A percentile compares a stretch with the other conserved stretches of the same genome.
phyloP scores from a whole-genome alignment of 1,140 invertebrate genomes.

The Drosophila repletoides region DNA sequence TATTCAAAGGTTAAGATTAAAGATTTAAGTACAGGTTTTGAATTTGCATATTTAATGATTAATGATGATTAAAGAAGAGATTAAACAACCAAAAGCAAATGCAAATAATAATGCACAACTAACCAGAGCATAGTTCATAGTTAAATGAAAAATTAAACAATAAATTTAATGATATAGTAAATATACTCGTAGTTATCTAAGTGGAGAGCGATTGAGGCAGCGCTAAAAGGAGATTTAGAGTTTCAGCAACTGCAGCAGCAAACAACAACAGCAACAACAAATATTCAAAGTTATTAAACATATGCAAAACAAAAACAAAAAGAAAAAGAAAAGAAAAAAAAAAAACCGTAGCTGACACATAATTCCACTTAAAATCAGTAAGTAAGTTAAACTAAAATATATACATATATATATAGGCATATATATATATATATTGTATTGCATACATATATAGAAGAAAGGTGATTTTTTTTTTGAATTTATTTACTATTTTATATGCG shows the following conservation, averaged over 20 bases:
- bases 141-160: slow-evolving; percentile 31
- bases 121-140: slow-evolving; percentile 57
- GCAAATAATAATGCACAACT: slow-evolving; percentile 69
- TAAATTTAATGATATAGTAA: slow-evolving; percentile 55
- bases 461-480: slow-evolving; percentile 65
- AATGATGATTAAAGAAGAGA: slow-evolving; percentile 41
- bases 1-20: slow-evolving; percentile 75
- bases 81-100: slow-evolving; percentile 46
- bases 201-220: slow-evolving; percentile 46
- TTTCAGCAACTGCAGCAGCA: slow-evolving; percentile 68
- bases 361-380: slow-evolving; percentile 43
- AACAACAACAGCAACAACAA: slow-evolving; percentile 40
- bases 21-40: slow-evolving; percentile 70
- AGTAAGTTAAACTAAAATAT: slow-evolving; percentile 31
- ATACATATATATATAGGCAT: slow-evolving; percentile 5
- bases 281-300: slow-evolving; percentile 61
- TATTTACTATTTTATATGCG: slow-evolving; percentile 73
- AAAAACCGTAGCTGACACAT: slow-evolving; percentile 44
- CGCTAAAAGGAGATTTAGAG: slow-evolving; percentile 73
- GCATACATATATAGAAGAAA: slow-evolving; percentile 28
- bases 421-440: slow-evolving; percentile 13
- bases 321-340: slow-evolving; percentile 9
- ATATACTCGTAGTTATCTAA: slow-evolving; percentile 43
- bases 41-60: slow-evolving; percentile 73
- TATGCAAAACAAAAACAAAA: slow-evolving; percentile 37